phyloP scores from a whole-genome alignment of 2,888 invertebrate species.

The Oxycera nigricornis region DNA sequence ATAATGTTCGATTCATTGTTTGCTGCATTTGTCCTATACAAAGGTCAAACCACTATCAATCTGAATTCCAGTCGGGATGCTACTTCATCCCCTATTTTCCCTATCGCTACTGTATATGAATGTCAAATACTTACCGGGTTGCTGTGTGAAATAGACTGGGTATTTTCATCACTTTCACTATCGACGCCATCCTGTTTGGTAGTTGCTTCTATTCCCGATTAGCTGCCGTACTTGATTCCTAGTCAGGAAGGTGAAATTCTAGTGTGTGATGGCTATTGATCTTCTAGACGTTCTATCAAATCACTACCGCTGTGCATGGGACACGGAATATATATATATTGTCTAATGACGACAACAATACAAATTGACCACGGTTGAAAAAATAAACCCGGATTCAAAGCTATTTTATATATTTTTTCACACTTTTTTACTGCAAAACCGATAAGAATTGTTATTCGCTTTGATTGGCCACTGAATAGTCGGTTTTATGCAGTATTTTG shows the following conservation, averaged over 20 bases:
- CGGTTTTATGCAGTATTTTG: no score
- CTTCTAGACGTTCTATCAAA: background rate
- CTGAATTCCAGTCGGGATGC: background rate
- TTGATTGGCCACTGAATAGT: no score
- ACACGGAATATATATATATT: background rate
- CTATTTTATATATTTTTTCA: background rate
- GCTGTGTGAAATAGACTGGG: background rate
- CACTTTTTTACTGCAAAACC: background rate
- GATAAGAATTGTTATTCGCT: slow-evolving; percentile 1
- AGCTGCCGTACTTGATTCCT: no score
- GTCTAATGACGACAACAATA: background rate
- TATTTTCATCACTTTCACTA: slow-evolving; percentile 32
- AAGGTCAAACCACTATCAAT: slow-evolving; percentile 20
- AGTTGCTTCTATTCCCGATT: background rate
- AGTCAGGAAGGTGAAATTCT: background rate
- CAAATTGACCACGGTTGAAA: background rate
- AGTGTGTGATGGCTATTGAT: no score
- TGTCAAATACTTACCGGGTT: slow-evolving; percentile 31
- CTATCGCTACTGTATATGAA: background rate
- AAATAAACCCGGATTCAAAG: background rate
- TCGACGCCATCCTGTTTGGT: slow-evolving; percentile 2
- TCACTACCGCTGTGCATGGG: background rate
- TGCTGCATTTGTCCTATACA: slow-evolving; percentile 18
- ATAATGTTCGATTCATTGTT: no score
- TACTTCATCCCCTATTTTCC: background rate